Conservation (phyloP, 2,797 vertebrate species). For the Halcyon badia region DNA sequence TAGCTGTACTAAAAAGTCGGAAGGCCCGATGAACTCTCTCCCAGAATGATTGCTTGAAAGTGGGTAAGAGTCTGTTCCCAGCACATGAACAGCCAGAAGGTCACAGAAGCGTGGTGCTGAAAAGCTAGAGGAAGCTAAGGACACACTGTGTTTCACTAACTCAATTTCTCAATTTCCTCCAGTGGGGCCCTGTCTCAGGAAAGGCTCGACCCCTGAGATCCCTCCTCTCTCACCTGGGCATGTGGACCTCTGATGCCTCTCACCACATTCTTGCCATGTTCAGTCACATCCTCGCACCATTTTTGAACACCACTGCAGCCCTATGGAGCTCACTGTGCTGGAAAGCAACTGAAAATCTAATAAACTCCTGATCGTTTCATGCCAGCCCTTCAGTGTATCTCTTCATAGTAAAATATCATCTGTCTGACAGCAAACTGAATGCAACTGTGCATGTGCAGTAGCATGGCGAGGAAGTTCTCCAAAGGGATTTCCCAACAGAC, state of each 20-base stretch:
- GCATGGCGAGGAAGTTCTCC: neutral
- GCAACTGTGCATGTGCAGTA: neutral
- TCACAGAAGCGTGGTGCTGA: neutral
- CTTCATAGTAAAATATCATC: conserved; percentile 14
- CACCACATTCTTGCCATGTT: neutral
- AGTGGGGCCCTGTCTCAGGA: neutral
- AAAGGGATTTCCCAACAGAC: conserved; percentile 11
- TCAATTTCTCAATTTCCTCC: neutral
- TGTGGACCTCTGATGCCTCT: neutral
- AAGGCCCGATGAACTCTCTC: conserved; percentile 38
- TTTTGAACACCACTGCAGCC: neutral
- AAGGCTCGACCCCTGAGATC: neutral
- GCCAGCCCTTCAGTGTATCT: conserved; percentile 7
- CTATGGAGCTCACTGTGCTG: neutral
- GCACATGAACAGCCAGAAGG: neutral
- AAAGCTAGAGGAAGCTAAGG: neutral
- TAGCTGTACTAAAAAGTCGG: conserved; percentile 31
- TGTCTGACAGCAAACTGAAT: neutral
- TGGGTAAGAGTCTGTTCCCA: neutral
- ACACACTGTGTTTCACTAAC: neutral
- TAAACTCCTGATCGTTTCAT: neutral
- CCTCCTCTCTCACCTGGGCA: neutral
- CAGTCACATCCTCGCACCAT: neutral
- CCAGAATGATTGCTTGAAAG: conserved; percentile 46
- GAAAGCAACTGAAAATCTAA: conserved; percentile 1